Evolutionary conservation across 2,888 invertebrate genomes (phyloP).

Genomic region (Selenia dentaria): DNA sequence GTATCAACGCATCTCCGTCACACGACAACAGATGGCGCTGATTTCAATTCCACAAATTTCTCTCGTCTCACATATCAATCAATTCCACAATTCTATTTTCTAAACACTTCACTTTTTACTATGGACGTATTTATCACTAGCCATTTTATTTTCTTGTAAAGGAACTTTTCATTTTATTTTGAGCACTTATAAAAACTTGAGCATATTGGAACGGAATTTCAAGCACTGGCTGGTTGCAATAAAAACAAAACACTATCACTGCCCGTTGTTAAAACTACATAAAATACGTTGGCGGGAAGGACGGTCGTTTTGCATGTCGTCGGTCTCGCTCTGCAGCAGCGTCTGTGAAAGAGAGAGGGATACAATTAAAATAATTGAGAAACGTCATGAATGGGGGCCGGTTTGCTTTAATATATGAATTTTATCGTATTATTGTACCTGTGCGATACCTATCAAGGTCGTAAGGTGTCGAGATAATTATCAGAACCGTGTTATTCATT

Average conservation of each 20-base stretch:
- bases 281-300: slow-evolving; percentile 19
- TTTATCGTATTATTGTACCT: slow-evolving; percentile 11
- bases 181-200: slow-evolving; percentile 36
- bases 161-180: slow-evolving; percentile 54
- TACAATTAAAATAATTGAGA: slow-evolving; percentile 54
- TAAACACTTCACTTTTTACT: slow-evolving; percentile 18
- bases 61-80: slow-evolving; percentile 30
- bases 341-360: slow-evolving; percentile 65
- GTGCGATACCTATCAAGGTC: slow-evolving; percentile 11
- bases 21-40: slow-evolving; percentile 64
- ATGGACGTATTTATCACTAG: slow-evolving; percentile 47
- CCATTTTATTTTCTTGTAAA: slow-evolving; percentile 51
- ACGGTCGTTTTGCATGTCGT: slow-evolving; percentile 16
- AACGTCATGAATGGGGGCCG: slow-evolving; percentile 47
- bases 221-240: slow-evolving; percentile 12
- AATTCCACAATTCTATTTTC: slow-evolving; percentile 33
- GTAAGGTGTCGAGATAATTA: slow-evolving; percentile 1
- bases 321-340: slow-evolving; percentile 42
- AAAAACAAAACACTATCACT: slow-evolving; percentile 17
- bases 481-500: not conserved
- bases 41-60: slow-evolving; percentile 24
- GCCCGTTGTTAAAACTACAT: slow-evolving; percentile 20
- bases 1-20: slow-evolving; percentile 53
- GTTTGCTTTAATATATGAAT: slow-evolving; percentile 36
- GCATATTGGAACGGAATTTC: slow-evolving; percentile 19